Evolutionary conservation across 2,113 vertebrate genomes (phyloP), one percentile per base, ranked within the genome.

Genomic region (Limnothrissa miodon): DNA sequence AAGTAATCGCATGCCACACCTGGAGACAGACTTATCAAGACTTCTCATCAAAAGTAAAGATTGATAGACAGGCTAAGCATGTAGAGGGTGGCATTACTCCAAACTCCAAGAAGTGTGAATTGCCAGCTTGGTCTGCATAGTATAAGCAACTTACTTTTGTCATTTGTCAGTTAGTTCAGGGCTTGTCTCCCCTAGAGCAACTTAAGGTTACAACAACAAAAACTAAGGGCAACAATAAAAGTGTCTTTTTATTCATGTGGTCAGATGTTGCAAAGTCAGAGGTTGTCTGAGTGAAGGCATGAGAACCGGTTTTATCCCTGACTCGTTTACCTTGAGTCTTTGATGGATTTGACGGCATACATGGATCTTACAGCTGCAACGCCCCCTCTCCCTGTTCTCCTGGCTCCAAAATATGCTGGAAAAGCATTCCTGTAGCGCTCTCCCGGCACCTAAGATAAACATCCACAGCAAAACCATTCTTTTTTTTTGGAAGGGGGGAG

Each of bases 381-480:
- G 33, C 25, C 25, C 25, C 10, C 59, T 33, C 25, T 9, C 25
- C 10, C 59, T 33, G 9, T 66, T 25, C 59, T 33, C n/a, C 7
- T 29, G 29, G 59, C 59, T 29, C 59, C 25, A 66, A 66, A 66
- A 11, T 42, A 25, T 33, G 59, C 59, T 33, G 59, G 59, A 29
- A 25, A 29, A 66, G 59, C 59, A 66, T 13, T 66, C 25, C 25
- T 66, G 59, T 13, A 1, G 59, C 11, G 25, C 59, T 66, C 59
- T 66, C 59, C 59, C 15, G 74, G n/a, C 48, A 59, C 79, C 8
- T 13, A 29, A 46, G 56, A 59, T 79, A 48, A 53, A 79, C 82
- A 83, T 79, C 25, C 82, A n/a, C 23, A 29, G 39, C 33, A 19
- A 83, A 78, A 79, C 2, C 46, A 83, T 66, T 39, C 78, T 45